These are phyloP conservation scores for Hystrix brachyura DNA, from an alignment of 2,113 vertebrate species.

Conservation along the genomic window DNA sequence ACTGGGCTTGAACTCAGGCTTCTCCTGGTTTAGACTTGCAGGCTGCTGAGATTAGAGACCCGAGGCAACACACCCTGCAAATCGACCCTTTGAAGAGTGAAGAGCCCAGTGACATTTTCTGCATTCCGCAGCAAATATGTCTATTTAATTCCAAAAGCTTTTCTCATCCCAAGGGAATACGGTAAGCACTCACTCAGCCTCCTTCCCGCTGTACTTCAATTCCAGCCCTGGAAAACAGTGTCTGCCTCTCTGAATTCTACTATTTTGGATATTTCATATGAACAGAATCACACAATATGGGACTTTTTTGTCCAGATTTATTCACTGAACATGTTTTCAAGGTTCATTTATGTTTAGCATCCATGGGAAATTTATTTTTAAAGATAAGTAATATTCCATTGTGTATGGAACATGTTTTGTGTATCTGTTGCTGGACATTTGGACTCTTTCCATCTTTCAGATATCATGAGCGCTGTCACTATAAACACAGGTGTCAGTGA, in stretches of 20 bases:
- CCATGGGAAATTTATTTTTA: neutral
- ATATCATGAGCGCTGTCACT: neutral
- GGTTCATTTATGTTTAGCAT: neutral
- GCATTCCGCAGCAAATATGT: neutral
- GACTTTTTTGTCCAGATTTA: neutral
- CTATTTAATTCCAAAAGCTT: neutral
- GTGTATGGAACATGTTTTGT: neutral
- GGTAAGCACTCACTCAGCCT: neutral
- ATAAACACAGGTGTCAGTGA: neutral
- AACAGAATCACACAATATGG: neutral
- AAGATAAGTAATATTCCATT: neutral
- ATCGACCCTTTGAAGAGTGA: neutral
- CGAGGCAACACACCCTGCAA: neutral
- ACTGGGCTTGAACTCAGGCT: neutral
- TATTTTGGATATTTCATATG: constrained; percentile 2
- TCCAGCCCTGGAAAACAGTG: neutral
- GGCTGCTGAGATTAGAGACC: too few species aligned
- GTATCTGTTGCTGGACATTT: neutral
- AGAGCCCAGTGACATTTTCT: neutral
- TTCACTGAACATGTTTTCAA: constrained; percentile 24
- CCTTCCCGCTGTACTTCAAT: neutral
- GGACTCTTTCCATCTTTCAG: neutral
- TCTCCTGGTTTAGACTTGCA: neutral
- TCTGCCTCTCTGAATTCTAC: neutral
- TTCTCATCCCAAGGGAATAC: neutral